These are phyloP conservation scores for Acanthis flammea DNA, from an alignment of 2,797 vertebrate genomes.

Conservation along the genomic window DNA sequence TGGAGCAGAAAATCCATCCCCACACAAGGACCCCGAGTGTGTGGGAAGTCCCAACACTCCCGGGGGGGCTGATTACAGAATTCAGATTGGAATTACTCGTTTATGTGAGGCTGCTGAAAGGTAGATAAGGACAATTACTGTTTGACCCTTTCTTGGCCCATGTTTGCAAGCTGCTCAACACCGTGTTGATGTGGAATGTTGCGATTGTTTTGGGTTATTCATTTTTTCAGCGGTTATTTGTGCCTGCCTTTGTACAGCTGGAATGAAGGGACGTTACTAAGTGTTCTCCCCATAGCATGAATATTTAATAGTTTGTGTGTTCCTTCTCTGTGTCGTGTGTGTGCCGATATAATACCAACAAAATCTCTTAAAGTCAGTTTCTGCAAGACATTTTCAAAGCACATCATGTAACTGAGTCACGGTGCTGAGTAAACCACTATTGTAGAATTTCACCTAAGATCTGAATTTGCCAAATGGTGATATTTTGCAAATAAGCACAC, in stretches of 20 bases:
- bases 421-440: background rate
- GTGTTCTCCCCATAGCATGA: slow-evolving; percentile 11
- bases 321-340: background rate
- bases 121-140: background rate
- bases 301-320: slow-evolving; percentile 17
- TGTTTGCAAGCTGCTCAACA: background rate
- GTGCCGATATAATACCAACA: background rate
- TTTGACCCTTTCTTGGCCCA: background rate
- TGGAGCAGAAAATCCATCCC: background rate
- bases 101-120: background rate
- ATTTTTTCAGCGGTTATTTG: background rate
- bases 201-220: background rate
- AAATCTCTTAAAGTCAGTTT: background rate
- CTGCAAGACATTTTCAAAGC: background rate
- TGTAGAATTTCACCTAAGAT: background rate
- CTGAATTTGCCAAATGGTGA: background rate
- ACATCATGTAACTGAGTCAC: background rate
- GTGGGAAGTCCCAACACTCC: background rate
- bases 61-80: background rate
- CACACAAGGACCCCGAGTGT: background rate
- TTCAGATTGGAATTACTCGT: background rate
- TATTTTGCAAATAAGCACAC: background rate
- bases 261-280: background rate
- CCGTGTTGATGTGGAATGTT: background rate
- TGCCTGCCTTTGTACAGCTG: background rate